phyloP scores from a whole-genome alignment of 2,113 vertebrate species.

The Columba janthina region DNA sequence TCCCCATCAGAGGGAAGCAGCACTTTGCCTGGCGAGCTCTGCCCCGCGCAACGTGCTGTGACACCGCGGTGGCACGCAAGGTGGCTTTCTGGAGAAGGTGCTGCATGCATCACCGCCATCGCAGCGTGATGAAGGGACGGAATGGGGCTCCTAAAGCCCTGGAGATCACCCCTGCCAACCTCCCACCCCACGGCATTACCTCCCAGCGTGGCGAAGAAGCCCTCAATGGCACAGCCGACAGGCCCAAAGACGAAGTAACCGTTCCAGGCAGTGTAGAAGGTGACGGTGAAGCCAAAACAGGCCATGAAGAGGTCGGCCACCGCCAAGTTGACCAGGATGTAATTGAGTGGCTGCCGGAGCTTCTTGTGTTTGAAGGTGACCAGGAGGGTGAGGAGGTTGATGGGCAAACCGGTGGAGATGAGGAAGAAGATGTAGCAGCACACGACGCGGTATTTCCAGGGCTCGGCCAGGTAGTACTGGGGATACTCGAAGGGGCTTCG shows the following conservation, averaged over 20 bases:
- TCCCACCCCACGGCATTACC: conserved; percentile 44
- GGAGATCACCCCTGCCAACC: background rate
- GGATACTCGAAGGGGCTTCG: conserved; percentile 79
- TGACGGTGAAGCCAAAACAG: conserved; percentile 76
- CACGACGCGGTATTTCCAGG: conserved; percentile 69
- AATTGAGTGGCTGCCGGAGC: conserved; percentile 82
- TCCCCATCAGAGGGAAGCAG: accelerated
- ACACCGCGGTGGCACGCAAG: background rate
- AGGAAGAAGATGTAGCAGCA: conserved; percentile 81
- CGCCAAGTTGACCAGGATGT: conserved; percentile 80
- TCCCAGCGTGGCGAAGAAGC: conserved; percentile 81
- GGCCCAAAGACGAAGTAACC: conserved; percentile 77
- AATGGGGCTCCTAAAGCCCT: background rate
- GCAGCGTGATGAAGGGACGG: accelerated
- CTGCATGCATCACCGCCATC: accelerated
- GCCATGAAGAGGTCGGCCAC: conserved; percentile 80
- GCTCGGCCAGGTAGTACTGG: conserved; percentile 81
- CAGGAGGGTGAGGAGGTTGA: conserved; percentile 80
- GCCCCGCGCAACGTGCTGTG: background rate
- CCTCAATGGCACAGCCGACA: conserved; percentile 67
- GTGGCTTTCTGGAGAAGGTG: accelerated
- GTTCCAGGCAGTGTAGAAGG: conserved; percentile 65
- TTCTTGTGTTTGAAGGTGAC: conserved; percentile 85
- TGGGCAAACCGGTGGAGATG: conserved; percentile 75
- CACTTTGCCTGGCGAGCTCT: accelerated